Percentiles rank a stretch among this genome's conserved stretches.
Conservation (phyloP, 2,797 vertebrate genomes). For the Rhabdomys pumilio region DNA sequence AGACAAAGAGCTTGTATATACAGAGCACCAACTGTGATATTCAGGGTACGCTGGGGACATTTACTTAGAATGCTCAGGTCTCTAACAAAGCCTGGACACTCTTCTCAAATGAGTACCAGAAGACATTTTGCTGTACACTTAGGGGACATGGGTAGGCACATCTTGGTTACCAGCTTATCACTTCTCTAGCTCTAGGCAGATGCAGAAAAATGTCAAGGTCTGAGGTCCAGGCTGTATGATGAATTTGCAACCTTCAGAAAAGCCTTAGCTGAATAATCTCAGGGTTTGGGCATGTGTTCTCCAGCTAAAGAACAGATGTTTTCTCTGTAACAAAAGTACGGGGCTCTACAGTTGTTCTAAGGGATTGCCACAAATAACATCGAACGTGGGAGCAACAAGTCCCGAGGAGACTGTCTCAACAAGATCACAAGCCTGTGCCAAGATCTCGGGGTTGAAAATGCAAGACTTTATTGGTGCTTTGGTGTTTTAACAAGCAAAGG, state of each 20-base stretch:
- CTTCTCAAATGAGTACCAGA: background rate
- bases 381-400: slow-evolving; percentile 75
- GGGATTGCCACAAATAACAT: slow-evolving; percentile 61
- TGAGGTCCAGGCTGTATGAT: slow-evolving; percentile 59
- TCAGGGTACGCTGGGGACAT: background rate
- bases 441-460: background rate
- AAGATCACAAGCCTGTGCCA: slow-evolving; percentile 53
- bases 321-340: slow-evolving; percentile 79
- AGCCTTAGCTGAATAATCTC: slow-evolving; percentile 57
- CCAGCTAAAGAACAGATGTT: slow-evolving; percentile 82
- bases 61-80: background rate
- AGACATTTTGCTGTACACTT: background rate
- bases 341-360: slow-evolving; percentile 74
- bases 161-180: background rate
- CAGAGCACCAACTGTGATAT: background rate
- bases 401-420: slow-evolving; percentile 42
- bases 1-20: background rate
- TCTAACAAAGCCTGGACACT: background rate
- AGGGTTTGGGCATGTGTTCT: slow-evolving; percentile 59
- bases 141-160: fast-evolving
- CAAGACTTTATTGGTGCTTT: background rate
- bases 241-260: slow-evolving; percentile 53
- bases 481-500: background rate
- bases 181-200: background rate
- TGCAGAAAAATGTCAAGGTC: slow-evolving; percentile 46